A percentile compares a stretch with the other conserved stretches of the same genome.
Conservation (phyloP, 92 coral and sea anemone species). For the Galaxea fascicularis region DNA sequence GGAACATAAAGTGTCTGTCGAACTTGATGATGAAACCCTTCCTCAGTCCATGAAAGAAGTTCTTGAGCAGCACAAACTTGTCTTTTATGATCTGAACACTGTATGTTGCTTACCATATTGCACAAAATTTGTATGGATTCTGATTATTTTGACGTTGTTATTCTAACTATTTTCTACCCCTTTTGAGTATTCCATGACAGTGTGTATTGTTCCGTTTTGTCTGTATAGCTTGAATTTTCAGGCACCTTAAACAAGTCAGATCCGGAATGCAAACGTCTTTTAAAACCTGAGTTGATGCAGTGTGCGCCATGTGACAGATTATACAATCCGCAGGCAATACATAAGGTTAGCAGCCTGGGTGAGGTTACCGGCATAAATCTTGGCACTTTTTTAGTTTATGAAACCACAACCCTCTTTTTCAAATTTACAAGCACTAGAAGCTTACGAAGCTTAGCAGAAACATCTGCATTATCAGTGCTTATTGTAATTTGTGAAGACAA, state of each 20-base stretch:
- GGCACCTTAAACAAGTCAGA: constrained; percentile 1
- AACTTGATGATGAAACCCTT: neutral
- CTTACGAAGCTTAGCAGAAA: no score
- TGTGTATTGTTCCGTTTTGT: no score
- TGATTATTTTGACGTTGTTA: no score
- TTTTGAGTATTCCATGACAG: no score
- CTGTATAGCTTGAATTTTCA: constrained; percentile 19
- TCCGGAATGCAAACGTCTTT: constrained; percentile 21
- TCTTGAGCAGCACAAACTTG: constrained; percentile 62
- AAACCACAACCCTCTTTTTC: neutral
- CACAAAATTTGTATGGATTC: neutral
- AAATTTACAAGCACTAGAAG: neutral
- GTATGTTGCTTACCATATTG: constrained; percentile 58
- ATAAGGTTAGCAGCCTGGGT: constrained; percentile 6
- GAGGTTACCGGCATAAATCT: neutral
- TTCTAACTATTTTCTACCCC: no score
- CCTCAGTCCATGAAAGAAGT: constrained; percentile 45
- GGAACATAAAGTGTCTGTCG: neutral
- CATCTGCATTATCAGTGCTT: no score
- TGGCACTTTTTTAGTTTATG: no score
- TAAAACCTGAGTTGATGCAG: constrained; percentile 6
- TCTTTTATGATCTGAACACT: constrained; percentile 75
- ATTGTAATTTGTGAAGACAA: no score
- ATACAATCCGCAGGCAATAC: constrained; percentile 33
- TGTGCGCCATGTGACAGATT: neutral